Evolutionary conservation across 2,888 invertebrate genomes (phyloP).

Genomic region (Yponomeuta cagnagella): DNA sequence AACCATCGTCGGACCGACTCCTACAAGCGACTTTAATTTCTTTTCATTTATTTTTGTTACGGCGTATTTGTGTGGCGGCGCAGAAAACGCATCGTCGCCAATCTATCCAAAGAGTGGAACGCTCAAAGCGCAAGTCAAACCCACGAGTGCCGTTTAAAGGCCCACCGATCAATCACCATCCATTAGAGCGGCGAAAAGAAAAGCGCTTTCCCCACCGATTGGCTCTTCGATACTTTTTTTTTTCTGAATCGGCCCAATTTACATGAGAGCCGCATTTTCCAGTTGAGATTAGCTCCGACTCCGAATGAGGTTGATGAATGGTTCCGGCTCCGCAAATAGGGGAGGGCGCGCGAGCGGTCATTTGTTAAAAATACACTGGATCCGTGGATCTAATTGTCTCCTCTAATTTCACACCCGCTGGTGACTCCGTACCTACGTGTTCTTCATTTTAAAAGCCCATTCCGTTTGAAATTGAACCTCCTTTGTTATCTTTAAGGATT

Average conservation of each 20-base stretch:
- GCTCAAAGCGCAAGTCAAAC: slow-evolving; percentile 59
- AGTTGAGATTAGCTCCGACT: slow-evolving; percentile 66
- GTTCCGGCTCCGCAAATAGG: slow-evolving; percentile 52
- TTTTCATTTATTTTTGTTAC: not conserved
- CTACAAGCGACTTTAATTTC: slow-evolving; percentile 6
- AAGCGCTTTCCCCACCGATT: slow-evolving; percentile 72
- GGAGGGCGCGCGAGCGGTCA: slow-evolving; percentile 54
- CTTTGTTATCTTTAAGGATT: slow-evolving; percentile 27
- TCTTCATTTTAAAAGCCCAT: slow-evolving; percentile 15
- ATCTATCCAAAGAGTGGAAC: not conserved
- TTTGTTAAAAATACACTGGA: slow-evolving; percentile 76
- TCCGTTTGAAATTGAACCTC: slow-evolving; percentile 50
- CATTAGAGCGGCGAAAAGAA: slow-evolving; percentile 73
- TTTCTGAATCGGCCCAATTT: slow-evolving; percentile 68
- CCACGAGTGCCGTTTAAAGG: slow-evolving; percentile 65
- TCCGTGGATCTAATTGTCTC: slow-evolving; percentile 74
- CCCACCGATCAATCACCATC: slow-evolving; percentile 74
- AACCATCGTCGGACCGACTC: slow-evolving; percentile 26
- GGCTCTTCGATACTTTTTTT: slow-evolving; percentile 43
- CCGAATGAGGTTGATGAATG: slow-evolving; percentile 75
- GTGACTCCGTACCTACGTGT: slow-evolving; percentile 48
- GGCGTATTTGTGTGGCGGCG: not conserved
- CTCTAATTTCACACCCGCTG: slow-evolving; percentile 73
- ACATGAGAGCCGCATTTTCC: slow-evolving; percentile 76
- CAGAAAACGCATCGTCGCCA: not conserved